A percentile compares a stretch with the other conserved stretches of the same genome.
phyloP scores from a whole-genome alignment of 2,113 vertebrate species.

The Microcebus griseorufus region DNA sequence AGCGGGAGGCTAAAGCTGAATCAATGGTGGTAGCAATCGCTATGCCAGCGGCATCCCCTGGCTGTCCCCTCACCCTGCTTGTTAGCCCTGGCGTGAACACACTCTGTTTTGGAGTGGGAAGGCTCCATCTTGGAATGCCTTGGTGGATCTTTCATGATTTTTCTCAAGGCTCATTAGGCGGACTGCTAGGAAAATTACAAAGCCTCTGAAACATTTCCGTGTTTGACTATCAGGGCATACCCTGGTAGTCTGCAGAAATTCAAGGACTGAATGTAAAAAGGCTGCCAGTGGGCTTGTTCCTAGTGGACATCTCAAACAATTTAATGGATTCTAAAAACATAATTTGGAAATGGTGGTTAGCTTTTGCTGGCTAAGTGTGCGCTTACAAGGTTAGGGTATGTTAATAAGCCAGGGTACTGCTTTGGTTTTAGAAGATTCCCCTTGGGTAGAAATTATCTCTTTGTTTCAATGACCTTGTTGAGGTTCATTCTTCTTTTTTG shows the following conservation, averaged over 20 bases:
- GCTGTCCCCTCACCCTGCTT: background rate
- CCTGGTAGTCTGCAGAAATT: constrained; percentile 6
- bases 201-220: background rate
- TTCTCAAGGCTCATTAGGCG: constrained; percentile 34
- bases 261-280: background rate
- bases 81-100: constrained; percentile 4
- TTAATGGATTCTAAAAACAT: constrained; percentile 8
- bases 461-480: background rate
- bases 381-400: background rate
- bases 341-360: background rate
- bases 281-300: background rate
- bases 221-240: background rate
- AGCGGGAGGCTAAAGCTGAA: constrained; percentile 11
- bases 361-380: background rate
- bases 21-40: background rate
- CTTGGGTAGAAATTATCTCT: background rate
- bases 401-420: background rate
- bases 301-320: background rate
- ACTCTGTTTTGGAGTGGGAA: background rate
- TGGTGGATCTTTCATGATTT: constrained; percentile 16
- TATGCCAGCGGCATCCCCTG: constrained; percentile 11
- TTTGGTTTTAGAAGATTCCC: background rate
- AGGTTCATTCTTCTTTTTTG: background rate
- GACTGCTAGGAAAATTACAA: constrained; percentile 54
- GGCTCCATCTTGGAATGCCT: background rate